Evolutionary conservation across 1,140 invertebrate species (phyloP).

Genomic region (Uloborus diversus): DNA sequence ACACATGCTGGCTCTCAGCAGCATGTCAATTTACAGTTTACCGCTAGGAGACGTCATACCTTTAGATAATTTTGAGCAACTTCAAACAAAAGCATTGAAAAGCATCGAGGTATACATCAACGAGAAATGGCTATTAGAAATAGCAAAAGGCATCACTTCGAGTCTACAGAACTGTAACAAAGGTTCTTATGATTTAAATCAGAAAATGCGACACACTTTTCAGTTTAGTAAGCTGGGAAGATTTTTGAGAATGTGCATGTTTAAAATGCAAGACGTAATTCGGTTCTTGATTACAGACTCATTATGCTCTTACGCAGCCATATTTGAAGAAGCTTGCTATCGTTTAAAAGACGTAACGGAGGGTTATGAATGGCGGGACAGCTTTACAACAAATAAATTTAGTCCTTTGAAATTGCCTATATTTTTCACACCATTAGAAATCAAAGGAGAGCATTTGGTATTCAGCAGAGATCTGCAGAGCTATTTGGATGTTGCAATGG

Average conservation of each 20-base stretch:
- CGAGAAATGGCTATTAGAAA: neutral
- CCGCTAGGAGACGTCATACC: neutral
- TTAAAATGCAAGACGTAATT: slow-evolving; percentile 47
- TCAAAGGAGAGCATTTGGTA: slow-evolving; percentile 15
- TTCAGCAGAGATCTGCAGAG: slow-evolving; percentile 7
- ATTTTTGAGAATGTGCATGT: slow-evolving; percentile 2
- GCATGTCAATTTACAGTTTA: neutral
- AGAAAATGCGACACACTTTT: slow-evolving; percentile 15
- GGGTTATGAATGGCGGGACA: slow-evolving; percentile 7
- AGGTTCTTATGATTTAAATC: slow-evolving; percentile 16
- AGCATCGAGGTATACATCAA: neutral
- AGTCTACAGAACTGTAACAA: neutral
- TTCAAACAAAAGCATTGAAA: neutral
- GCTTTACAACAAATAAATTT: neutral
- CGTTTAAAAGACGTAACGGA: neutral
- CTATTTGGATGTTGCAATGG: neutral
- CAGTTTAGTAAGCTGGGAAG: slow-evolving; percentile 28
- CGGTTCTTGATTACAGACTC: slow-evolving; percentile 7
- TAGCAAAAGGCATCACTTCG: neutral
- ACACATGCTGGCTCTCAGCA: neutral
- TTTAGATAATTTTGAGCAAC: slow-evolving; percentile 4
- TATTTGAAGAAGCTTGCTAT: slow-evolving; percentile 1
- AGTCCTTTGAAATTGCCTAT: neutral
- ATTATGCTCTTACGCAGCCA: neutral
- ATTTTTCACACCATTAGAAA: slow-evolving; percentile 16